phyloP scores from a whole-genome alignment of 2,113 vertebrate species.

The Sebastes fasciatus region DNA sequence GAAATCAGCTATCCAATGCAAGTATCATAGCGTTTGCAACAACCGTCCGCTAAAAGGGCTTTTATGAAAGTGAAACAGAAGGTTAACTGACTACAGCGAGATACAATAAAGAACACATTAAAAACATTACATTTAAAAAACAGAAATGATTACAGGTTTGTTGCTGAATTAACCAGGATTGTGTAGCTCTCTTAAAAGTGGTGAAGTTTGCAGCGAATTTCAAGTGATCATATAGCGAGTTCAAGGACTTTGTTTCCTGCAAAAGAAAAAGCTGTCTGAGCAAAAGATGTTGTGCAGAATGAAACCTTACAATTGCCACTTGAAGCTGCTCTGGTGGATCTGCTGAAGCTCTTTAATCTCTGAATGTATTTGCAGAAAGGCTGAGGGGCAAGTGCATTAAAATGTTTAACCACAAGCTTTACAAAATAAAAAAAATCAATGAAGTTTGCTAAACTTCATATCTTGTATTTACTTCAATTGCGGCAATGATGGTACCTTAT shows the following conservation, averaged over 20 bases:
- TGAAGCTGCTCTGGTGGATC: constrained; percentile 9
- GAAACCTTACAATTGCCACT: not conserved
- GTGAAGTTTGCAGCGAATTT: not conserved
- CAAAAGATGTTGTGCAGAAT: not conserved
- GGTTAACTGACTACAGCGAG: not conserved
- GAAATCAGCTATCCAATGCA: not conserved
- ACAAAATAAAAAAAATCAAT: not conserved
- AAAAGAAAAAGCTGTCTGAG: not conserved
- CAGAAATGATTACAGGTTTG: too few relatives aligned
- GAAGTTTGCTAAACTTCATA: not conserved
- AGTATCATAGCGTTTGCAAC: too few relatives aligned
- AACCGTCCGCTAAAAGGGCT: not conserved
- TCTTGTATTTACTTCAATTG: not conserved
- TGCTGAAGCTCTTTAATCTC: not conserved
- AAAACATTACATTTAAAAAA: too few relatives aligned
- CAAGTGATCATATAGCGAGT: not conserved
- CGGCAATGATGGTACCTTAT: not conserved
- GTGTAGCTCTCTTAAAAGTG: not conserved
- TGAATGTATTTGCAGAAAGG: not conserved
- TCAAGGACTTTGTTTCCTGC: not conserved
- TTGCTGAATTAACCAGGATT: not conserved
- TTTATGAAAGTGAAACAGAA: not conserved
- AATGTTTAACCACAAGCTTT: not conserved
- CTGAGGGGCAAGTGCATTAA: not conserved
- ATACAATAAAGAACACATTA: too few relatives aligned